Conservation (phyloP, 2,888 invertebrate genomes). For the Ennomos fuscantarius region DNA sequence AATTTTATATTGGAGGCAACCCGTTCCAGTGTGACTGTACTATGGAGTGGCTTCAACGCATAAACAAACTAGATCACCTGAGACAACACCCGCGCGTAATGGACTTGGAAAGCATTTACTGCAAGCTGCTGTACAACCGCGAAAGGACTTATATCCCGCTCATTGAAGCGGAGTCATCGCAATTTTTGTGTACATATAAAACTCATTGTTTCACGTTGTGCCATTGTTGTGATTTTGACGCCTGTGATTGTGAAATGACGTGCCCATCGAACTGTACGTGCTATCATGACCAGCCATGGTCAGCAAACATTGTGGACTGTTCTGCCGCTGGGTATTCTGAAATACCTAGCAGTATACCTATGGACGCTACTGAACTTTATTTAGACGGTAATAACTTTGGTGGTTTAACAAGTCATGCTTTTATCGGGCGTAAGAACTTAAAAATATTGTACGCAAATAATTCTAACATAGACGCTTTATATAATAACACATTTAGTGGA, state of each 20-base stretch:
- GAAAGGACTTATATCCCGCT: slow-evolving; percentile 94
- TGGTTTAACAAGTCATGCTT: slow-evolving; percentile 94
- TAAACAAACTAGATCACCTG: slow-evolving; percentile 93
- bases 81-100: slow-evolving; percentile 95
- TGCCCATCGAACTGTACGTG: slow-evolving; percentile 97
- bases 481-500: slow-evolving; percentile 96
- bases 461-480: slow-evolving; percentile 93
- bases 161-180: slow-evolving; percentile 93
- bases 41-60: slow-evolving; percentile 97
- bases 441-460: slow-evolving; percentile 95
- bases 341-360: slow-evolving; percentile 95
- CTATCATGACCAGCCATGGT: slow-evolving; percentile 97
- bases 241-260: slow-evolving; percentile 98
- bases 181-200: slow-evolving; percentile 96
- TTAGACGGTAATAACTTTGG: slow-evolving; percentile 96
- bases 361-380: slow-evolving; percentile 98
- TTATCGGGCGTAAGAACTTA: slow-evolving; percentile 96
- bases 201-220: slow-evolving; percentile 97
- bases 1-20: slow-evolving; percentile 97
- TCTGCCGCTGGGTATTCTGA: slow-evolving; percentile 91
- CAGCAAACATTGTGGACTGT: slow-evolving; percentile 96
- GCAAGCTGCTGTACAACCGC: slow-evolving; percentile 93
- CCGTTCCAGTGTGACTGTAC: slow-evolving; percentile 98
- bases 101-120: slow-evolving; percentile 95
- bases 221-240: slow-evolving; percentile 98